Evolutionary conservation across 2,888 invertebrate genomes (phyloP).

Genomic region (Plagodis pulveraria): DNA sequence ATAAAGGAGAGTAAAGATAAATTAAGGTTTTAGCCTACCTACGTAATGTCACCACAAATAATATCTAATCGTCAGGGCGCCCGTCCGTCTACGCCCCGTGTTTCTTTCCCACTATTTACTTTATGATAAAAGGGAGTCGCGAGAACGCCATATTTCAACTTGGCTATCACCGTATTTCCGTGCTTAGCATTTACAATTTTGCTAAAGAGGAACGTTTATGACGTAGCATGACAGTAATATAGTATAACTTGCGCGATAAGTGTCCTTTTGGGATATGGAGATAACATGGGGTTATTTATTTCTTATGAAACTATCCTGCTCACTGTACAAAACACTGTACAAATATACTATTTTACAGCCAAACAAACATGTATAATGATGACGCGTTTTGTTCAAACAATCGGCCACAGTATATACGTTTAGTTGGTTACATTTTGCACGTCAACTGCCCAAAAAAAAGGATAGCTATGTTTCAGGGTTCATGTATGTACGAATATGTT

Average conservation of each 20-base stretch:
- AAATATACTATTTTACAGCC: no score
- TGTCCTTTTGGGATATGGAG: background rate
- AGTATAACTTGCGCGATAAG: conserved; percentile 4
- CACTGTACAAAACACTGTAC: no score
- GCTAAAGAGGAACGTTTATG: conserved; percentile 41
- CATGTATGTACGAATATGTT: no score
- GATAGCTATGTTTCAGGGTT: no score
- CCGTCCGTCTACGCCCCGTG: conserved; percentile 29
- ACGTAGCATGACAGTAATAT: conserved; percentile 43
- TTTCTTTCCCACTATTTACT: conserved; percentile 31
- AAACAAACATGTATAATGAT: no score
- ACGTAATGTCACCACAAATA: conserved; percentile 32
- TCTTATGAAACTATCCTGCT: no score
- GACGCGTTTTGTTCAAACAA: no score
- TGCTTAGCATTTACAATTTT: conserved; percentile 36
- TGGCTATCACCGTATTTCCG: conserved; percentile 30
- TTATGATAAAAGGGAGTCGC: conserved; percentile 30
- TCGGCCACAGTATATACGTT: no score
- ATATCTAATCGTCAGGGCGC: conserved; percentile 31
- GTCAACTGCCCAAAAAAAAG: no score
- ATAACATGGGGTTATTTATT: background rate
- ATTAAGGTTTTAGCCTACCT: conserved; percentile 32
- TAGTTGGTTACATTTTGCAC: no score
- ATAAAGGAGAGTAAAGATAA: conserved; percentile 22
- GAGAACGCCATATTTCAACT: conserved; percentile 29